Conservation (phyloP, 2,797 vertebrate species). For the Phalanger gymnotis region DNA sequence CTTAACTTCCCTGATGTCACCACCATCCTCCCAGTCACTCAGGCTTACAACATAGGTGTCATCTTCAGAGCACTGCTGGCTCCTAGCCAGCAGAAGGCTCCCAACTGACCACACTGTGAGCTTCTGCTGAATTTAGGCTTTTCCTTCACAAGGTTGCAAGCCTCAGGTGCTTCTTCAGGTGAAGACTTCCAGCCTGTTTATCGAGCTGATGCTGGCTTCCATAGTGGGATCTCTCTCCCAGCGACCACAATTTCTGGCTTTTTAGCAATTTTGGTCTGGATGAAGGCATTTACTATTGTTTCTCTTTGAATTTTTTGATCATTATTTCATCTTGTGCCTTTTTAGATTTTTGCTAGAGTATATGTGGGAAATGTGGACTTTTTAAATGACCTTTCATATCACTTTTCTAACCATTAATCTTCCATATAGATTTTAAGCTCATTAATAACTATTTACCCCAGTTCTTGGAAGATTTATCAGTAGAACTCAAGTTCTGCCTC, state of each 20-base stretch:
- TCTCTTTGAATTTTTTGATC: too few species aligned
- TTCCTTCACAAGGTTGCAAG: not conserved
- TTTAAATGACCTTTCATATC: not conserved
- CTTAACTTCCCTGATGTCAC: too few species aligned
- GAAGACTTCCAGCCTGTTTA: not conserved
- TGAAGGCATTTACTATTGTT: not conserved
- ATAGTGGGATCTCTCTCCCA: not conserved
- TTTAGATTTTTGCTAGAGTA: not conserved
- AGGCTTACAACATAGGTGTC: too few species aligned
- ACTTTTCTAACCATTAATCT: not conserved
- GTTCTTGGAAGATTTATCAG: not conserved
- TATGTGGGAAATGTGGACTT: not conserved
- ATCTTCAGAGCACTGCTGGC: not conserved
- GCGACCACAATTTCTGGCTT: not conserved
- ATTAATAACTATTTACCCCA: not conserved
- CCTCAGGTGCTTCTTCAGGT: not conserved
- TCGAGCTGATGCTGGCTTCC: not conserved
- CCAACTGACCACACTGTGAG: not conserved
- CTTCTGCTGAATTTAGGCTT: not conserved
- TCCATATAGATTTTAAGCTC: not conserved
- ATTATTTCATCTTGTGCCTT: not conserved
- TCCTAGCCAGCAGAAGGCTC: not conserved
- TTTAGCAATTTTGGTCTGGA: not conserved
- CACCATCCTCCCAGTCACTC: too few species aligned
- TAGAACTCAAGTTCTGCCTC: not conserved